These are phyloP conservation scores for Synaphobranchus kaupii DNA, from an alignment of 2,797 vertebrate species.

Conservation along the genomic window DNA sequence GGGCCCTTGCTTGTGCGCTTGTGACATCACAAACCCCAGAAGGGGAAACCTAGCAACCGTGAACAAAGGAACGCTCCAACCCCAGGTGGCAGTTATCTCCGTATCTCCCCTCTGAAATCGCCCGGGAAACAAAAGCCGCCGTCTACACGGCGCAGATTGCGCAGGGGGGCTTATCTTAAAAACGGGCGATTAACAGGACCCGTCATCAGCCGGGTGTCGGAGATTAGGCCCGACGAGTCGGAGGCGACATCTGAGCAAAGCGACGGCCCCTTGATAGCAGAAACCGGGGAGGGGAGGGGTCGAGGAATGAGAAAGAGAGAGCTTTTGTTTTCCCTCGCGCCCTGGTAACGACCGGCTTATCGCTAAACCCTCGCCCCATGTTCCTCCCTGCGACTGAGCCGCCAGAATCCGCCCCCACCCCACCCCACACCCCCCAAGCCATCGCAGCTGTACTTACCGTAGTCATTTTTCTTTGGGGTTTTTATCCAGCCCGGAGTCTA, in stretches of 20 bases:
- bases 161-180: neutral
- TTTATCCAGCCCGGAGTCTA: neutral
- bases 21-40: neutral
- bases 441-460: neutral
- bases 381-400: neutral
- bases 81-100: neutral
- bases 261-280: neutral
- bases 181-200: neutral
- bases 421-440: neutral
- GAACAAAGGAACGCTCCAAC: neutral
- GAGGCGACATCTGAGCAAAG: neutral
- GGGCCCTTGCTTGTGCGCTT: neutral
- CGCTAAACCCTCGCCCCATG: conserved; percentile 3
- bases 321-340: neutral
- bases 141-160: neutral
- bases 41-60: neutral
- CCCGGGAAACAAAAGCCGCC: neutral
- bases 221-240: conserved; percentile 4
- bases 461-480: neutral
- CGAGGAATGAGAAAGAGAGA: neutral
- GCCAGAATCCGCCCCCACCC: neutral
- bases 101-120: conserved; percentile 12
- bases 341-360: neutral
- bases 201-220: neutral
- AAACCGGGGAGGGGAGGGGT: neutral